Evolutionary conservation across 2,888 invertebrate species (phyloP), one percentile per base, ranked within the genome.

Genomic region (Chymomyza fuscimana): DNA sequence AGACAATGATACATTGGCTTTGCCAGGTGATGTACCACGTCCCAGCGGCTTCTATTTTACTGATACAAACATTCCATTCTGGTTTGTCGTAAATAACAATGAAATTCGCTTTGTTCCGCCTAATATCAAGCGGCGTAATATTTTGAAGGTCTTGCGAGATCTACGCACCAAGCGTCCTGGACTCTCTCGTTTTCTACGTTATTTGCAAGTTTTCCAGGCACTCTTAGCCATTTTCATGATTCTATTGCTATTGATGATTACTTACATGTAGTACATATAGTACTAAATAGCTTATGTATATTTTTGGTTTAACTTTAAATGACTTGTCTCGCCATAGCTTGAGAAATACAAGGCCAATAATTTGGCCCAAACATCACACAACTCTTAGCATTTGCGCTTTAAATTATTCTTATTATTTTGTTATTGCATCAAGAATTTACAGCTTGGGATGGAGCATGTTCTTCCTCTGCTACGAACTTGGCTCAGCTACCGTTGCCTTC

Each of bases 21-120:
- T 76, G 46, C 84, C 86, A 0, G 70, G 64, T 1, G 9, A 60
- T 36, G 82, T 86, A 22, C 60, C 71, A 3, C 82, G 85, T 0
- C 80, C 82, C 1, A 15, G 71, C 3, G 85, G 82, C 2, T 7
- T 85, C 1, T 71, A 76, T 15, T 25, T 80, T 6, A 5, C 9
- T 3, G 4, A 62, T 0, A 0, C 6, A 0, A 10, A 61, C 0
- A 50, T 12, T 6, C 80, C 78, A 0, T 0, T 1, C 0, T 81
- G 85, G 82, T 82, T 85, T 25, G 0, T 1, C 3, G n/a, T 80
- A 12, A 58, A 68, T 22, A 63, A 73, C 19, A 2, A 22, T 6
- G 52, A 52, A 9, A 4, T 15, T 64, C 32, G 32, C 32, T 19
- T 19, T 19, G 1, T 19, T 19, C 32, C 32, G 4, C 4, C 1